phyloP scores from a whole-genome alignment of 2,888 invertebrate species.

The Uropetala carovei region DNA sequence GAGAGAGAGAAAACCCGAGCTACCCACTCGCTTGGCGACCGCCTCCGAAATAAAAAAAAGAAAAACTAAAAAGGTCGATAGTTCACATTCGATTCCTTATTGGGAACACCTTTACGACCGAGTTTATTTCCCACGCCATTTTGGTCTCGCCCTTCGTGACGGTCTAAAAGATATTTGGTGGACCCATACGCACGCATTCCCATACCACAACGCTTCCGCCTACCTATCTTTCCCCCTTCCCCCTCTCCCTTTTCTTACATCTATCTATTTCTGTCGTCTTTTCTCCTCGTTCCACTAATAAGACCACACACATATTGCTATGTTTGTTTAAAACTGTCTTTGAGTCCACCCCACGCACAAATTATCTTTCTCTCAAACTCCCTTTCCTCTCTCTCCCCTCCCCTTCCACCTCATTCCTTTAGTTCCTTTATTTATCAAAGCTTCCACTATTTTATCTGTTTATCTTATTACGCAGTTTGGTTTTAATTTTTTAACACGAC shows the following conservation, averaged over 20 bases:
- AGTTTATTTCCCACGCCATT: background rate
- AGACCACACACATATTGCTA: background rate
- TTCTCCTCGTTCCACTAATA: conserved; percentile 30
- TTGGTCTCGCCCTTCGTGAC: conserved; percentile 4
- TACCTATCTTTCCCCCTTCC: background rate
- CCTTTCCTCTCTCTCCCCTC: background rate
- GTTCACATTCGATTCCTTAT: conserved; percentile 32
- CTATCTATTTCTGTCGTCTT: background rate
- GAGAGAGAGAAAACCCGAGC: background rate
- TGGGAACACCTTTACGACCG: conserved; percentile 7
- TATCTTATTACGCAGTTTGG: no score
- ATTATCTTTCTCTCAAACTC: background rate
- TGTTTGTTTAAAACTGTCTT: background rate
- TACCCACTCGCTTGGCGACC: background rate
- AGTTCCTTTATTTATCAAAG: no score
- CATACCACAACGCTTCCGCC: background rate
- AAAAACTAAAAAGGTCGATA: background rate
- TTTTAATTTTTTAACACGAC: no score
- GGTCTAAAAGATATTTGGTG: background rate
- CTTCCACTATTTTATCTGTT: no score
- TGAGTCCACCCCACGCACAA: background rate
- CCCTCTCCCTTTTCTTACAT: background rate
- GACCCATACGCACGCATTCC: background rate
- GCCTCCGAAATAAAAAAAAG: conserved; percentile 3
- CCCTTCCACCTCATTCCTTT: background rate